Evolutionary conservation across 2,113 vertebrate genomes (phyloP), one percentile per base, ranked within the genome.

Genomic region (Xiphophorus hellerii): DNA sequence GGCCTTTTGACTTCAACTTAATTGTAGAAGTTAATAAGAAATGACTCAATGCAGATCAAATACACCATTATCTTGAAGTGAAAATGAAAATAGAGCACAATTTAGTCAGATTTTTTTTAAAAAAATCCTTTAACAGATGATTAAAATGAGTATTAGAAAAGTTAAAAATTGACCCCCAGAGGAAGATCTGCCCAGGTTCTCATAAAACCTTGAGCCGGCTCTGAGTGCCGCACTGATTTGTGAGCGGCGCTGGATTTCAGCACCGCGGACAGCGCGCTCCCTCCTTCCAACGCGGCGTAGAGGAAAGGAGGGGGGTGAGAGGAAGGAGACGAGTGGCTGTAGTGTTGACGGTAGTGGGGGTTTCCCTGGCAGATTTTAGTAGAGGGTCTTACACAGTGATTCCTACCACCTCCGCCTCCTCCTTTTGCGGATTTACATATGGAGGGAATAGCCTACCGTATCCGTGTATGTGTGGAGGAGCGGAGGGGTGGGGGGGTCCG

Each of bases 361-460:
- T 92, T 95, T 95, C 95, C 95, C 95, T 86, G 28, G 89, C 87
- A 93, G 83, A 84, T 94, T 92, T 93, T 82, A 89, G 70, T 74
- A 84, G 78, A 89, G 87, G 83, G 66, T 74, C 80, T 87, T 22
- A 83, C 86, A 84, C 77, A 83, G 77, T 84, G 81, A 75, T 84
- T 86, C 85, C 87, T 85, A 84, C 85, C 84, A 78, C 77, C 74
- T 44, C 78, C 73, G 73, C 79, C 81, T 74, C 80, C 73, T 80
- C 83, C 66, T 85, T 76, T 69, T 39, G 27, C 54, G 79, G 80
- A 85, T 86, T 86, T 83, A 73, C 86, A 90, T 84, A 78, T 63
- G 71, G 83, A 81, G 82, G 70, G 72, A 78, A 72, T 22, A 20
- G 51, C 5, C 51, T 54, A 77, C 69, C 84, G 44, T 68, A 65